A percentile compares a stretch with the other conserved stretches of the same genome.
phyloP scores from a whole-genome alignment of 2,113 vertebrate species.

The Otocyon megalotis region DNA sequence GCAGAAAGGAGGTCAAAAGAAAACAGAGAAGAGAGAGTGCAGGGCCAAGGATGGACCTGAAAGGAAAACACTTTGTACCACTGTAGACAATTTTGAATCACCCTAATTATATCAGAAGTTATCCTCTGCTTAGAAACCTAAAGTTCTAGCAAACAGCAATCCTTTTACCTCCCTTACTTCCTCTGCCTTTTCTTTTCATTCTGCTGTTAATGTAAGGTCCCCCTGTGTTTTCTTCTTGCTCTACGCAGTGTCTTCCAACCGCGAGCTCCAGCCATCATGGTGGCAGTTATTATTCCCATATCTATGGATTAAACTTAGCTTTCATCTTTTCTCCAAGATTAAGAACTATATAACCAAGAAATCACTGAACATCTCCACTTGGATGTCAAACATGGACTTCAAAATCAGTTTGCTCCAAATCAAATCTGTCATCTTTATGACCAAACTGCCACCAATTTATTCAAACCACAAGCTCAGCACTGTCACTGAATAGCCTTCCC shows the following conservation, averaged over 20 bases:
- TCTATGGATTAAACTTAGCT: background rate
- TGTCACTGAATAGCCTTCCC: background rate
- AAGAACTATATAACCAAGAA: background rate
- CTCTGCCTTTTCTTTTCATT: background rate
- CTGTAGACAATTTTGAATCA: background rate
- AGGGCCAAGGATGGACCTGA: background rate
- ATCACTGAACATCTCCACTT: background rate
- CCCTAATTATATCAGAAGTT: background rate
- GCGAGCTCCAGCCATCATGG: accelerated
- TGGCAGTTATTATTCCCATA: background rate
- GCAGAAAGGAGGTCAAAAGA: background rate
- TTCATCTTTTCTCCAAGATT: background rate
- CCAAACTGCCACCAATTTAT: accelerated
- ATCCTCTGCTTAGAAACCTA: background rate
- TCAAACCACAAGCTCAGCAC: background rate
- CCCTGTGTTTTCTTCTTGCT: background rate
- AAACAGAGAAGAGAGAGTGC: background rate
- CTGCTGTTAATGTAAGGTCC: background rate
- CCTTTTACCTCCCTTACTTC: background rate
- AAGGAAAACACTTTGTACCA: background rate
- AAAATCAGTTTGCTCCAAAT: background rate
- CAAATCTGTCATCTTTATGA: background rate
- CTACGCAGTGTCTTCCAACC: background rate
- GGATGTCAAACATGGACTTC: background rate
- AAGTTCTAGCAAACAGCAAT: background rate